A percentile compares a stretch with the other conserved stretches of the same genome.
phyloP scores from a whole-genome alignment of 2,888 invertebrate species.

The Drosophila rellima region DNA sequence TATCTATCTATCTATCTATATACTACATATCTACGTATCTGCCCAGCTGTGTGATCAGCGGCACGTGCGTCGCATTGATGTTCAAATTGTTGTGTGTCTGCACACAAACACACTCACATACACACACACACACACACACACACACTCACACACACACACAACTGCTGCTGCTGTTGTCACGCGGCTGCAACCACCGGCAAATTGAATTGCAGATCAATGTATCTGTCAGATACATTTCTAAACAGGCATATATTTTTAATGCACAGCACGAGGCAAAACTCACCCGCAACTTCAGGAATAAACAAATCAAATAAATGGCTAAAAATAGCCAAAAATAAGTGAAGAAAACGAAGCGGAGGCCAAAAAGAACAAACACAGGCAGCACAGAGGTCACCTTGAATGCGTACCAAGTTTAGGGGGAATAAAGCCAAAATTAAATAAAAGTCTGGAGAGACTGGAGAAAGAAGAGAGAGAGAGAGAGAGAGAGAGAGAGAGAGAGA shows the following conservation, averaged over 20 bases:
- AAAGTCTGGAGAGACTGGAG: conserved; percentile 53
- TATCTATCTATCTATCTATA: neutral
- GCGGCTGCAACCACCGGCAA: conserved; percentile 31
- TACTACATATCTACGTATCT: neutral
- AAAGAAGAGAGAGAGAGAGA: conserved; percentile 7
- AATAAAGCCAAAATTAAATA: conserved; percentile 27
- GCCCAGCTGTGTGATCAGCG: conserved; percentile 49
- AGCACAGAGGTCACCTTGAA: conserved; percentile 71
- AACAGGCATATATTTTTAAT: conserved; percentile 13
- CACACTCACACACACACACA: neutral
- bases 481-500: conserved; percentile 18
- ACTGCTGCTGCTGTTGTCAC: conserved; percentile 44
- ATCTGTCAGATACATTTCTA: conserved; percentile 30
- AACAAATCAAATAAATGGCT: conserved; percentile 28
- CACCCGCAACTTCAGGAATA: conserved; percentile 18
- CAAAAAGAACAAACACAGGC: conserved; percentile 19
- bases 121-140: conserved; percentile 1
- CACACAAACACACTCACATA: conserved; percentile 22
- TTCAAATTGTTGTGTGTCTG: conserved; percentile 10
- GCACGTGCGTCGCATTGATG: conserved; percentile 56
- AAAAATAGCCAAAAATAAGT: conserved; percentile 46
- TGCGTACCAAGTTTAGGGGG: conserved; percentile 23
- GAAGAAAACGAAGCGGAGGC: neutral
- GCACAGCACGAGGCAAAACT: conserved; percentile 20
- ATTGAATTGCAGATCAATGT: conserved; percentile 42